Conservation (phyloP, 64 coral and sea anemone genomes). For the Stichodactyla mertensii region DNA sequence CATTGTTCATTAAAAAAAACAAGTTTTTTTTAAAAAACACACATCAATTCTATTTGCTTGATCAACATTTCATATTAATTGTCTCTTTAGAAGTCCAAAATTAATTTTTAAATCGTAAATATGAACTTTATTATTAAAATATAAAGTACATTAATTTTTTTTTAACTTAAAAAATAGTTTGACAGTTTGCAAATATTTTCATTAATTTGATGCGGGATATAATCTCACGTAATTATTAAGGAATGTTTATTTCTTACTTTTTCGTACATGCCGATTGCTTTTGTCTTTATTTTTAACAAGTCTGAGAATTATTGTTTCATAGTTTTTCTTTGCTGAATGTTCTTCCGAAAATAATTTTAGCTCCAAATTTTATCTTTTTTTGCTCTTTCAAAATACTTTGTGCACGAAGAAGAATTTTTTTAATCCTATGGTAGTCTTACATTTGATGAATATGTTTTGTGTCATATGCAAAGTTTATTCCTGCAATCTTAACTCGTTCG, state of each 20-base stretch:
- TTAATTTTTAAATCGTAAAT: neutral
- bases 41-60: neutral
- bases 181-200: neutral
- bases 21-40: neutral
- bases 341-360: neutral
- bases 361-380: neutral
- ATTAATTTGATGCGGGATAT: neutral
- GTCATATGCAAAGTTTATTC: too few species aligned
- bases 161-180: neutral
- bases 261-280: neutral
- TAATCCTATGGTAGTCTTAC: neutral
- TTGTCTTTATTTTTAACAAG: neutral
- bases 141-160: neutral
- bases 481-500: too few species aligned
- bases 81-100: neutral
- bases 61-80: too few species aligned
- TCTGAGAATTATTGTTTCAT: neutral
- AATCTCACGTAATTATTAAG: neutral
- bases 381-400: neutral
- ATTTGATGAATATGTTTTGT: too few species aligned
- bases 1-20: neutral
- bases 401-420: neutral
- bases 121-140: neutral
- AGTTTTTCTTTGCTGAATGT: neutral
- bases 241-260: neutral